Conservation (phyloP, 2,888 invertebrate species). For the Drosophila ezoana region DNA sequence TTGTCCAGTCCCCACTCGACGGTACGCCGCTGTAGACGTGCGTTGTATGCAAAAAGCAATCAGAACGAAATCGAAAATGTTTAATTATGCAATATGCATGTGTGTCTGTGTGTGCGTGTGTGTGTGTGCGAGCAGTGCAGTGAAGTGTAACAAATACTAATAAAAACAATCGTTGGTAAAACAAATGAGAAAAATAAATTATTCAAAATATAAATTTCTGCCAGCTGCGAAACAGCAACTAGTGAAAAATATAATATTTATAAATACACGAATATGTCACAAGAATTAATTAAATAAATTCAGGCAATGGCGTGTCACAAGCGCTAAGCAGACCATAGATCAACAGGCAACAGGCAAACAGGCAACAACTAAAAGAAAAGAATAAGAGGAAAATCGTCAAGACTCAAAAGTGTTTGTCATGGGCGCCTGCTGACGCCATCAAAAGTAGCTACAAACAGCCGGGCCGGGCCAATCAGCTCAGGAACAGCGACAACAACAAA, state of each 20-base stretch:
- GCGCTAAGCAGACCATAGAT: slow-evolving; percentile 59
- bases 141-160: slow-evolving; percentile 34
- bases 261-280: slow-evolving; percentile 43
- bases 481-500: slow-evolving; percentile 14
- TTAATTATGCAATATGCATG: slow-evolving; percentile 46
- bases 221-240: slow-evolving; percentile 26
- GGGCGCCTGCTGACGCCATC: slow-evolving; percentile 63
- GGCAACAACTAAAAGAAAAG: slow-evolving; percentile 13
- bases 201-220: slow-evolving; percentile 37
- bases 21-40: slow-evolving; percentile 67
- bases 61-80: background rate
- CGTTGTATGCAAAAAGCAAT: slow-evolving; percentile 8
- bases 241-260: slow-evolving; percentile 21
- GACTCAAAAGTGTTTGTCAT: slow-evolving; percentile 70
- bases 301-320: slow-evolving; percentile 52
- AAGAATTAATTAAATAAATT: slow-evolving; percentile 60
- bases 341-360: slow-evolving; percentile 27
- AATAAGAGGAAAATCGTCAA: slow-evolving; percentile 30
- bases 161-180: slow-evolving; percentile 27
- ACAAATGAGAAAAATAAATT: slow-evolving; percentile 7
- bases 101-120: background rate
- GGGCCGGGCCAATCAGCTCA: slow-evolving; percentile 37
- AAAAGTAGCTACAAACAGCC: slow-evolving; percentile 30
- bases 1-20: slow-evolving; percentile 74
- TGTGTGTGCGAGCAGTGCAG: slow-evolving; percentile 28